A percentile compares a stretch with the other conserved stretches of the same genome.
These are phyloP conservation scores for Murina feae DNA, from an alignment of 2,113 vertebrate genomes.

Conservation along the genomic window DNA sequence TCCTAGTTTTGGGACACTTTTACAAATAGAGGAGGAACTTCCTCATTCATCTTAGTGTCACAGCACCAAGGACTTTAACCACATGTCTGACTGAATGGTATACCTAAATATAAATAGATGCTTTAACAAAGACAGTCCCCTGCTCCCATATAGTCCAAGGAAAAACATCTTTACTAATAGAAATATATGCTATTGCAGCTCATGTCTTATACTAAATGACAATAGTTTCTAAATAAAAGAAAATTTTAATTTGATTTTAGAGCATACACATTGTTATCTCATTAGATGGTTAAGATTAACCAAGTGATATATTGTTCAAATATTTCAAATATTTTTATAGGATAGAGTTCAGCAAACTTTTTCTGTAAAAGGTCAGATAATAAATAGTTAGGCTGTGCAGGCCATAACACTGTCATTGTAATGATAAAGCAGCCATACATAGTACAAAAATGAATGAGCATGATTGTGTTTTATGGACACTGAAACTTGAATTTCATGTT, in stretches of 20 bases:
- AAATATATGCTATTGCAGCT: background rate
- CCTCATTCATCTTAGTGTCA: background rate
- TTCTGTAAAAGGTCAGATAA: background rate
- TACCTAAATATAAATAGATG: background rate
- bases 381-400: background rate
- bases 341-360: background rate
- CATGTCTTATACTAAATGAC: background rate
- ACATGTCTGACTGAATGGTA: background rate
- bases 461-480: background rate
- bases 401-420: background rate
- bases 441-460: background rate
- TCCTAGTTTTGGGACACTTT: background rate
- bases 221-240: background rate
- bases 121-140: background rate
- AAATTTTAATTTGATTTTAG: background rate
- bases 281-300: background rate
- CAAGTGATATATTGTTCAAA: background rate
- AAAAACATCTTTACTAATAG: background rate
- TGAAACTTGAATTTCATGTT: background rate
- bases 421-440: background rate
- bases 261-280: background rate
- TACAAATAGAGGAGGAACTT: background rate
- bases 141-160: background rate
- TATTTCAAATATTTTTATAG: background rate
- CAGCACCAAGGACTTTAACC: background rate